Conservation (phyloP, 2,888 invertebrate genomes). For the Phyllotreta cruciferae region DNA sequence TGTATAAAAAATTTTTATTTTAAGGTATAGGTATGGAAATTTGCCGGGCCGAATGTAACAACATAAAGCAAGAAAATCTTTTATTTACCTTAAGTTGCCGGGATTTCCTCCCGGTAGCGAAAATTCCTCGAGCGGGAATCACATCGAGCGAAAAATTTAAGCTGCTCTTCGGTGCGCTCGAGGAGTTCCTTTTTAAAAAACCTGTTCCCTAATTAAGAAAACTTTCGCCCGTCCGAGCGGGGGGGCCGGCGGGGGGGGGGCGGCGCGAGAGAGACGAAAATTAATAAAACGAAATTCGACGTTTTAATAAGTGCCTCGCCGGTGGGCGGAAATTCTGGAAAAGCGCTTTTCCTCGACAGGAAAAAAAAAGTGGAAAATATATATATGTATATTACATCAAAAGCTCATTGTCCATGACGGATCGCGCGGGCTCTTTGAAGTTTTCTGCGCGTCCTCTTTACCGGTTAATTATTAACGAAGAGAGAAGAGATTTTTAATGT, state of each 20-base stretch:
- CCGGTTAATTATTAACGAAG: conserved; percentile 59
- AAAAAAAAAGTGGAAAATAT: conserved; percentile 38
- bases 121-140: not conserved
- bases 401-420: conserved; percentile 59
- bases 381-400: conserved; percentile 48
- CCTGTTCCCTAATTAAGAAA: conserved; percentile 42
- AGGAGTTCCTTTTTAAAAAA: conserved; percentile 28
- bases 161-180: conserved; percentile 14
- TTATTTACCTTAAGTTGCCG: no score
- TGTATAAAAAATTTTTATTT: no score
- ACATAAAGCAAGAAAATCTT: no score
- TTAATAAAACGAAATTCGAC: conserved; percentile 50
- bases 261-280: conserved; percentile 28
- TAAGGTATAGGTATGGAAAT: no score
- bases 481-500: conserved; percentile 55
- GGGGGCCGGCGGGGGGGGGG: conserved; percentile 29
- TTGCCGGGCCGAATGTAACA: no score
- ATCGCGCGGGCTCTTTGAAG: conserved; percentile 55
- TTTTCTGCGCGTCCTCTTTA: conserved; percentile 55
- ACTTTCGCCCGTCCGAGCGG: conserved; percentile 43
- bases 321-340: conserved; percentile 34
- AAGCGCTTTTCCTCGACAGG: conserved; percentile 38
- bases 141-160: conserved; percentile 25
- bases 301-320: conserved; percentile 44
- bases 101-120: no score